Base-by-base conservation (phyloP, 2,113 vertebrate species). In the Calidris pugnax region DNA sequence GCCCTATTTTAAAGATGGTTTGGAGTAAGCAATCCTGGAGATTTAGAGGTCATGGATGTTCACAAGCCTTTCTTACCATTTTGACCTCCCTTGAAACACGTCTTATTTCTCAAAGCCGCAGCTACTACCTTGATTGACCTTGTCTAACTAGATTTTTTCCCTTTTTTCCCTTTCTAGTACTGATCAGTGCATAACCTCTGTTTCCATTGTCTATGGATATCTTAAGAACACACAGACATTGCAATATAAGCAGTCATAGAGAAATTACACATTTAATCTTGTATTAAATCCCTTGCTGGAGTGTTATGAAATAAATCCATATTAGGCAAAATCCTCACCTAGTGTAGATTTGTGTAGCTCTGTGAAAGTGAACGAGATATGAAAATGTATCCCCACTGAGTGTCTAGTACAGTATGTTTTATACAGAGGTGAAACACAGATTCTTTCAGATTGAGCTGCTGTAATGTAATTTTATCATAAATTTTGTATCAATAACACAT, bases 261-360 rank as follows among this genome's bases (percentile, higher is more conserved):
- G 69, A 85, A 97, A 92, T 88, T 50, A 53, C 21, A 57, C 14
- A 48, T 87, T 75, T 89, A 91, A 95, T 85, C 81, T n/a, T 75
- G 13, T 55, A 77, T 94, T 78, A 91, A 91, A 93, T 89, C 45
- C 50, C 53, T 72, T 67, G 48, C 21, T 89, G 62, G 73, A 95
- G 78, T 53, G 35, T 75, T 78, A 74, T 30, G 28, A 91, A 82
- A 62, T 75, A 91, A 91, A 91, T 89, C 6, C 0, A 30, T 81
- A 51, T 45, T 85, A 60, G 27, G 53, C 24, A 94, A 96, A 74
- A 83, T 82, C 30, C 53, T 95, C 55, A 83, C 32, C 50, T 85
- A 56, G 8, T 73, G 66, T 78, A 87, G 35, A 63, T 82, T 89
- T 90, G 30, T 60, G 59, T 53, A 62, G n/a, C 24, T 94, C 39